Evolutionary conservation across 2,888 invertebrate species (phyloP).

Genomic region (Drosophila maculinotata): DNA sequence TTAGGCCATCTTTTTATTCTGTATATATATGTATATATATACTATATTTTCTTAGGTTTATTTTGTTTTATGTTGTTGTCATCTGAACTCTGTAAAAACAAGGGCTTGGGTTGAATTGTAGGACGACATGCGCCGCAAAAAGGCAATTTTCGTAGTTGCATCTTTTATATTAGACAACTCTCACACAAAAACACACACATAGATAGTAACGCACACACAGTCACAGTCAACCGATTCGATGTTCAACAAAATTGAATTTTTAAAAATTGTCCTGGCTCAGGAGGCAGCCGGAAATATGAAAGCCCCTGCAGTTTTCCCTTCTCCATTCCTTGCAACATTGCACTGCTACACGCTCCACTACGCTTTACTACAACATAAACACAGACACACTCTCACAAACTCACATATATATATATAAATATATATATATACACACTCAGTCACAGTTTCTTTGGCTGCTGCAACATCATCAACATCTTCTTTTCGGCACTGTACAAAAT

Average conservation of each 20-base stretch:
- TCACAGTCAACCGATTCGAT: slow-evolving; percentile 60
- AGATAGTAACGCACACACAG: slow-evolving; percentile 17
- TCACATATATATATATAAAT: slow-evolving; percentile 1
- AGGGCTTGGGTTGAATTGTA: neutral
- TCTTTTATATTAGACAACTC: slow-evolving; percentile 62
- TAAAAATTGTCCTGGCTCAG: slow-evolving; percentile 75
- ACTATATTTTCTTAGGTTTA: slow-evolving; percentile 31
- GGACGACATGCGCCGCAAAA: slow-evolving; percentile 41
- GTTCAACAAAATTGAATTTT: slow-evolving; percentile 78
- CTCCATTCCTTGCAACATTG: slow-evolving; percentile 13
- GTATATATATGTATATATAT: neutral
- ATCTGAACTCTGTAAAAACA: slow-evolving; percentile 25
- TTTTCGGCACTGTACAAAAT: slow-evolving; percentile 48
- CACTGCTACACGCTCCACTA: slow-evolving; percentile 46
- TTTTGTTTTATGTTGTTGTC: slow-evolving; percentile 43
- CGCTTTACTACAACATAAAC: slow-evolving; percentile 38
- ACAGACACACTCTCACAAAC: slow-evolving; percentile 16
- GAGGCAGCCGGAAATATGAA: slow-evolving; percentile 75
- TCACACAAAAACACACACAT: slow-evolving; percentile 24
- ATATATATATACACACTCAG: neutral
- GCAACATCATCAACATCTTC: slow-evolving; percentile 74
- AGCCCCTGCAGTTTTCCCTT: slow-evolving; percentile 16
- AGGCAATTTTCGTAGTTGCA: slow-evolving; percentile 72
- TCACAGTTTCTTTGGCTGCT: slow-evolving; percentile 44
- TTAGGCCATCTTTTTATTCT: slow-evolving; percentile 29